phyloP scores from a whole-genome alignment of 2,888 invertebrate species.

The Halictus ligatus region DNA sequence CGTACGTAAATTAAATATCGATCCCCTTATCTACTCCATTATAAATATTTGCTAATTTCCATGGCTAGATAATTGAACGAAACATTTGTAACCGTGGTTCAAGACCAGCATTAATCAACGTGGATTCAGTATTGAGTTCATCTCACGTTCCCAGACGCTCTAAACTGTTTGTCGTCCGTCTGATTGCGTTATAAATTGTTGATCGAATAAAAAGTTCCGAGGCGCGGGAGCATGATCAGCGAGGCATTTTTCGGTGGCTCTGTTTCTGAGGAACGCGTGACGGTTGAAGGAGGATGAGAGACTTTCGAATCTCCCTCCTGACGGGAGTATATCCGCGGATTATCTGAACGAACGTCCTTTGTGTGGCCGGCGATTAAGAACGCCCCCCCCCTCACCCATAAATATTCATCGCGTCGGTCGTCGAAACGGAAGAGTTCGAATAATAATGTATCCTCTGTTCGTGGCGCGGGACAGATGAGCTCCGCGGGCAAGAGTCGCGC shows the following conservation, averaged over 20 bases:
- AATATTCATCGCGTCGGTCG: conserved; percentile 57
- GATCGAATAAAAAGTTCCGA: background rate
- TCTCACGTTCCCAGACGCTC: background rate
- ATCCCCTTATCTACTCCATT: background rate
- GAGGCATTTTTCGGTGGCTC: background rate
- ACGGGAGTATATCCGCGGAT: background rate
- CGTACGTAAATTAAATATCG: background rate
- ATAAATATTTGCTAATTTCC: background rate
- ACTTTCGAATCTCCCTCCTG: conserved; percentile 10
- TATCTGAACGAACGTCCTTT: background rate
- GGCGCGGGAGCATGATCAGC: background rate
- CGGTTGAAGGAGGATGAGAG: background rate
- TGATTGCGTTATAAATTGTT: conserved; percentile 1
- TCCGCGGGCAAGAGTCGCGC: conserved; percentile 24
- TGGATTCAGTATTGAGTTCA: background rate
- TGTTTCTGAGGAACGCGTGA: background rate
- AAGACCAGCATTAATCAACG: background rate
- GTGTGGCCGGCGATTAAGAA: background rate
- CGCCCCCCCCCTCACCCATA: conserved; percentile 26
- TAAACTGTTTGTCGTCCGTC: background rate
- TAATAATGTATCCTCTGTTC: background rate
- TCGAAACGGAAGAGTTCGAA: background rate
- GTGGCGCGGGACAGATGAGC: conserved; percentile 32
- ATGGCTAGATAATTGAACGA: background rate
- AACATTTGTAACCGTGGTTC: background rate